Percentiles rank a stretch among this genome's conserved stretches.
These are phyloP conservation scores for Nyctibius grandis DNA, from an alignment of 2,797 vertebrate genomes.

Conservation along the genomic window DNA sequence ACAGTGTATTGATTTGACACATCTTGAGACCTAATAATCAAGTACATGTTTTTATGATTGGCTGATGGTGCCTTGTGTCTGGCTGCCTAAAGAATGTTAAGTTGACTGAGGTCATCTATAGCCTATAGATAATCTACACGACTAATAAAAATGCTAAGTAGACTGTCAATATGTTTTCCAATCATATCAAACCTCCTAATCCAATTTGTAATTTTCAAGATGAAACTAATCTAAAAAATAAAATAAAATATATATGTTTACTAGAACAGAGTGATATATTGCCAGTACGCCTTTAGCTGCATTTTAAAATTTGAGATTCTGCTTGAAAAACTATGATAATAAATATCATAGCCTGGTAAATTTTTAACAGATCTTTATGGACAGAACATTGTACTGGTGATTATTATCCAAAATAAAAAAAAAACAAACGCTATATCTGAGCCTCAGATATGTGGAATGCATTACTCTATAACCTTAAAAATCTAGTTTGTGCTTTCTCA, in stretches of 20 bases:
- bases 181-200: constrained; percentile 52
- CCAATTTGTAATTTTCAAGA: constrained; percentile 56
- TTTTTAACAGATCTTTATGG: constrained; percentile 40
- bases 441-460: neutral
- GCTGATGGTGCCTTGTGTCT: constrained; percentile 58
- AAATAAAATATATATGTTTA: neutral
- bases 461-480: constrained; percentile 9
- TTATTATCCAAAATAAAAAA: neutral
- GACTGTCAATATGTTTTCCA: constrained; percentile 49
- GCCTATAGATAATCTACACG: constrained; percentile 62
- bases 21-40: constrained; percentile 70
- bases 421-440: neutral
- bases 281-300: neutral
- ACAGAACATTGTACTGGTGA: neutral
- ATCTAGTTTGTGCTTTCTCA: neutral
- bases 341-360: neutral
- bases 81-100: constrained; percentile 54
- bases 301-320: neutral
- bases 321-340: constrained; percentile 2
- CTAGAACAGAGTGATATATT: neutral
- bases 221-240: constrained; percentile 44
- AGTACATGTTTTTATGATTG: constrained; percentile 68
- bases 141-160: constrained; percentile 71
- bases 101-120: constrained; percentile 67
- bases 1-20: constrained; percentile 64